Base-by-base conservation (phyloP, 2,888 invertebrate species). In the Pardosa pseudoannulata region DNA sequence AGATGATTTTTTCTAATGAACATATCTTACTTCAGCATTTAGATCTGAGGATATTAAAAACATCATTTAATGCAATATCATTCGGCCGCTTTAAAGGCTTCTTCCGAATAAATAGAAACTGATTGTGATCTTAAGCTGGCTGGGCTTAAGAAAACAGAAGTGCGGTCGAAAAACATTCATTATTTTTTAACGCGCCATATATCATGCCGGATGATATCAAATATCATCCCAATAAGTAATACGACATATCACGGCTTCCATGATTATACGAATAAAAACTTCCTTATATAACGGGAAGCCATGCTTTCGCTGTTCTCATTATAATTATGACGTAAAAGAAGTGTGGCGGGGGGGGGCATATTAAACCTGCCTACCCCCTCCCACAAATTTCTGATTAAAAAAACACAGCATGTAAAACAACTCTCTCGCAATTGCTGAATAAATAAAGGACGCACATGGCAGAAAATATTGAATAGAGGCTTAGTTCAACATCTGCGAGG, bases 401-500 rank as follows among this genome's bases (percentile, higher is more conserved):
- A 73, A 81, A 75, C 76, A 67, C 46, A 7, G 23, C 68, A 68
- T 79, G 83, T 78, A 85, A 85, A 85, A 73, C 73, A 78, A 85
- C 83, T 85, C 83, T 72, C 27, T 27, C n/a, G n/a, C 62, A 72
- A 67, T 56, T 67, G 50, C 72, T 78, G 68, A 85, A 78, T 85
- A 85, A 85, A 85, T 85, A 85, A 85, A 78, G 82, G 67, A 23
- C 73, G 41, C 70, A 75, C 74, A 71, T 76, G 75, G 71, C 31
- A 85, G 72, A 73, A 78, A 85, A 73, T 41, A 23, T 36, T 85
- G 78, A 85, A 85, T 85, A 73, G 78, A 28, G 56, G 50, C 78
- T 85, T 50, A 73, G 83, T 85, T 85, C 50, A 31, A 31, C 73
- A 56, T 85, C 70, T 76, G 64, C n/a, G 32, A 68, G 56, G 64